Evolutionary conservation across 2,888 invertebrate genomes (phyloP).

Genomic region (Aphidoletes aphidimyza): DNA sequence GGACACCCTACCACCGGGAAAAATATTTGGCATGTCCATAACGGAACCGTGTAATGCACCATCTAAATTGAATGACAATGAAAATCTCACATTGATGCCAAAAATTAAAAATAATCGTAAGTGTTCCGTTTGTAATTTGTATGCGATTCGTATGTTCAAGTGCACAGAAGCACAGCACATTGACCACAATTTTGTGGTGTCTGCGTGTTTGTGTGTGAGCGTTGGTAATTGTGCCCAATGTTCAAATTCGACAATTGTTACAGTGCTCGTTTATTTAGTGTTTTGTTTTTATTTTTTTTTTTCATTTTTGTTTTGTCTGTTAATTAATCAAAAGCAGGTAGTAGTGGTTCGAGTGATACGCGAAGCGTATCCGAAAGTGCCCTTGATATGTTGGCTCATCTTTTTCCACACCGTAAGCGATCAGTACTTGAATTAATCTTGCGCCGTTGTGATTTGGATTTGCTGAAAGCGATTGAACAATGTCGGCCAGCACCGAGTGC

Average conservation of each 20-base stretch:
- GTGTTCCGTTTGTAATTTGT: slow-evolving; percentile 54
- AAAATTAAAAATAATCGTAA: slow-evolving; percentile 55
- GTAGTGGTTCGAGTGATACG: slow-evolving; percentile 1
- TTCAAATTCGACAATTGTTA: not conserved
- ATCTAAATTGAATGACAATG: slow-evolving; percentile 66
- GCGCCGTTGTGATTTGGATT: slow-evolving; percentile 90
- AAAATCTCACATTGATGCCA: not conserved
- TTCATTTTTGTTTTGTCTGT: not conserved
- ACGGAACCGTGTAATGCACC: slow-evolving; percentile 79
- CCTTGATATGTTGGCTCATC: slow-evolving; percentile 84
- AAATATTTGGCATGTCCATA: slow-evolving; percentile 89
- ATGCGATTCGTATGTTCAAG: not conserved
- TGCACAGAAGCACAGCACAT: not conserved
- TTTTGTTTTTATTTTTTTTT: slow-evolving; percentile 28
- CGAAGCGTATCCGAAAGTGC: slow-evolving; percentile 75
- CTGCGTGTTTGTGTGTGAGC: no score
- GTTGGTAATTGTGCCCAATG: no score
- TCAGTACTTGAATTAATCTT: slow-evolving; percentile 91
- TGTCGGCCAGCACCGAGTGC: slow-evolving; percentile 61
- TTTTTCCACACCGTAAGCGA: slow-evolving; percentile 90
- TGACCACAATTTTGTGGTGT: no score
- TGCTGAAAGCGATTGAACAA: slow-evolving; percentile 71
- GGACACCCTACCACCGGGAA: slow-evolving; percentile 84
- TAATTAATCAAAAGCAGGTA: slow-evolving; percentile 52
- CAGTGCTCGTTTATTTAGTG: not conserved